Conservation (phyloP, 2,888 invertebrate species). For the Eustalomyia histrio region DNA sequence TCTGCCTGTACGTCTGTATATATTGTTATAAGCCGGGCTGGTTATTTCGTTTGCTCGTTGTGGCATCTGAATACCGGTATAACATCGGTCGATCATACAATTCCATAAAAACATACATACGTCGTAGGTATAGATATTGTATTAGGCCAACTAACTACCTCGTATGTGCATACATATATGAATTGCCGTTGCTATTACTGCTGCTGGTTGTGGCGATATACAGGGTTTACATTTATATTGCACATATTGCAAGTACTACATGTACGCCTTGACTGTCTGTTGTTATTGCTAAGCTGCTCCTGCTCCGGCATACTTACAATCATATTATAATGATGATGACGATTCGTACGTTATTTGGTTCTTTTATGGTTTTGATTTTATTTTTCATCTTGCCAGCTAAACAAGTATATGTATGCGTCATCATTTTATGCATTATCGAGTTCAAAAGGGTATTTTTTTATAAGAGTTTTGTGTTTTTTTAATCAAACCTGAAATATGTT, state of each 20-base stretch:
- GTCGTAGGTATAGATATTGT: not conserved
- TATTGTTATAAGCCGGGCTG: conserved; percentile 9
- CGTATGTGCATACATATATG: too few species aligned
- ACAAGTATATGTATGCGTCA: conserved; percentile 20
- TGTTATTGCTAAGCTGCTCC: not conserved
- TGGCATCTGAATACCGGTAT: conserved; percentile 44
- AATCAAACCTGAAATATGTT: conserved; percentile 20
- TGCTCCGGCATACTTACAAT: conserved; percentile 6
- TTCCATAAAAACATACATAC: conserved; percentile 9
- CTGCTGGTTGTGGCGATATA: not conserved
- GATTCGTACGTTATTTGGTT: conserved; percentile 32
- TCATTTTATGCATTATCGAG: conserved; percentile 21
- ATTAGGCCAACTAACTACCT: not conserved
- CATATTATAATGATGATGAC: conserved; percentile 26
- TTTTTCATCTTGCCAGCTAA: not conserved
- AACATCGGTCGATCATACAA: conserved; percentile 17
- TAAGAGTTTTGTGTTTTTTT: conserved; percentile 16
- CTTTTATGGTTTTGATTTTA: conserved; percentile 1
- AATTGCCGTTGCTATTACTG: not conserved
- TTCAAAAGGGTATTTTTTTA: conserved; percentile 21
- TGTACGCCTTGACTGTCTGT: not conserved
- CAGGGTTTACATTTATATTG: not conserved
- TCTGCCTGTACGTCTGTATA: too few species aligned
- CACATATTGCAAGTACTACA: conserved; percentile 1
- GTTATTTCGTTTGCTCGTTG: not conserved